Percentiles rank a stretch among this genome's conserved stretches.
Evolutionary conservation across 2,113 vertebrate species (phyloP).

Genomic region (Empidonax alnorum): DNA sequence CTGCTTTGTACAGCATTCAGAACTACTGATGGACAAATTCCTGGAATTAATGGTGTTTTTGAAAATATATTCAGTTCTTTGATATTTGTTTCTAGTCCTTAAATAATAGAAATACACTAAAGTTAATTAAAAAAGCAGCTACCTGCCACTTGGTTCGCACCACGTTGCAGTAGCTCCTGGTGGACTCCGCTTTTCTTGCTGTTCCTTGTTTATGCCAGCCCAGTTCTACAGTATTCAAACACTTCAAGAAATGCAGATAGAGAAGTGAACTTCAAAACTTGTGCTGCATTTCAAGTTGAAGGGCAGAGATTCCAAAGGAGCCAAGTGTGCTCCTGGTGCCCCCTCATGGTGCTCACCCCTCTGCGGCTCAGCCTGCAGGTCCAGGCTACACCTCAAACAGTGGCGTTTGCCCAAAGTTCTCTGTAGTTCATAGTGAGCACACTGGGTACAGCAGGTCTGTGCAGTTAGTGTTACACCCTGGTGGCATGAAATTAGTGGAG

Average conservation of each 20-base stretch:
- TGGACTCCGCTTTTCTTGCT: neutral
- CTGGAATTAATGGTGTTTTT: neutral
- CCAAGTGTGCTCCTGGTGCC: accelerated
- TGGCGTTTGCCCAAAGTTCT: neutral
- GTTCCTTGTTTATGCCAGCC: neutral
- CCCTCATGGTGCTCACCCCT: accelerated
- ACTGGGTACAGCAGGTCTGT: neutral
- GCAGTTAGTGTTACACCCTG: neutral
- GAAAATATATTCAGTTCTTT: neutral
- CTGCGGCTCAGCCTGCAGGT: neutral
- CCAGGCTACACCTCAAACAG: neutral
- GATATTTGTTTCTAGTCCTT: neutral
- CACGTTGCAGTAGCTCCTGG: neutral
- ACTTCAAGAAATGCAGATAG: neutral
- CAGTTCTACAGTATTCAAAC: neutral
- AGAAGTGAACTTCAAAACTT: neutral
- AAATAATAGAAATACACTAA: neutral
- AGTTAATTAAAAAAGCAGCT: neutral
- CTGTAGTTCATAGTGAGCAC: neutral
- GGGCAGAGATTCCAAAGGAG: neutral
- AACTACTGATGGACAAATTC: neutral
- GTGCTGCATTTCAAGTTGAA: accelerated
- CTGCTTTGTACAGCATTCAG: neutral
- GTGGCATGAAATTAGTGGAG: neutral
- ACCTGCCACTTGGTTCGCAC: neutral